A percentile compares a stretch with the other conserved stretches of the same genome.
phyloP scores from a whole-genome alignment of 2,797 vertebrate genomes.

The Podarcis siculus region DNA sequence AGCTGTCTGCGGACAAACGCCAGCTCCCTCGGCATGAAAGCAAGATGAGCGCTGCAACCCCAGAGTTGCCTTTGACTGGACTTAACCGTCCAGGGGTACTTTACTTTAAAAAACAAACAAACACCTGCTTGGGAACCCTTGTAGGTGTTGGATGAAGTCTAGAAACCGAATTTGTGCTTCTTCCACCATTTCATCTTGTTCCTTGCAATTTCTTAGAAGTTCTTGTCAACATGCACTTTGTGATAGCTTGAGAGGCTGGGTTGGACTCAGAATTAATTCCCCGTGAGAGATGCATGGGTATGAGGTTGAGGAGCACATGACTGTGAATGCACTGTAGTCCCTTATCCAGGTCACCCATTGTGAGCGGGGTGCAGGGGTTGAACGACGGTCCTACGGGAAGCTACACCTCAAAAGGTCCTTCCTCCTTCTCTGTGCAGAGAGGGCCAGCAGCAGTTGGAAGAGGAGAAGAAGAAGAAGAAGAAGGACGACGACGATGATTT shows the following conservation, averaged over 20 bases:
- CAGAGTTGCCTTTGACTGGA: too few relatives aligned
- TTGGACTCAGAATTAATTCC: neutral
- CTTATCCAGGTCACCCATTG: neutral
- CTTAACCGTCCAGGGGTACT: too few relatives aligned
- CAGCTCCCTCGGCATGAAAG: too few relatives aligned
- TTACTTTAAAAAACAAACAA: too few relatives aligned
- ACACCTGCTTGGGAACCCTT: neutral
- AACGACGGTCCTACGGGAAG: neutral
- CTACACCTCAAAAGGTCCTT: neutral
- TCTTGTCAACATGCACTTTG: neutral
- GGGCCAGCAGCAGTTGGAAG: constrained; percentile 69
- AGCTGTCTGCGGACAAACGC: too few relatives aligned
- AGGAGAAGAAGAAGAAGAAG: constrained; percentile 78
- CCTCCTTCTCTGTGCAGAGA: constrained; percentile 67
- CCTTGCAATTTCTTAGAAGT: neutral
- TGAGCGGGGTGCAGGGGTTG: neutral
- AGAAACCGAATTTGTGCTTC: neutral
- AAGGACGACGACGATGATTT: constrained; percentile 82
- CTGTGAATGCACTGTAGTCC: neutral
- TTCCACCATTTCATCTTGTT: neutral
- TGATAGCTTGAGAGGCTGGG: neutral
- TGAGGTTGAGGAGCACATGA: neutral
- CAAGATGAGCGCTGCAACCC: too few relatives aligned
- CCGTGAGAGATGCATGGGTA: too few relatives aligned
- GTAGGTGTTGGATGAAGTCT: neutral